A percentile compares a stretch with the other conserved stretches of the same genome.
Conservation (phyloP, 2,888 invertebrate genomes). For the Cyaniris semiargus region DNA sequence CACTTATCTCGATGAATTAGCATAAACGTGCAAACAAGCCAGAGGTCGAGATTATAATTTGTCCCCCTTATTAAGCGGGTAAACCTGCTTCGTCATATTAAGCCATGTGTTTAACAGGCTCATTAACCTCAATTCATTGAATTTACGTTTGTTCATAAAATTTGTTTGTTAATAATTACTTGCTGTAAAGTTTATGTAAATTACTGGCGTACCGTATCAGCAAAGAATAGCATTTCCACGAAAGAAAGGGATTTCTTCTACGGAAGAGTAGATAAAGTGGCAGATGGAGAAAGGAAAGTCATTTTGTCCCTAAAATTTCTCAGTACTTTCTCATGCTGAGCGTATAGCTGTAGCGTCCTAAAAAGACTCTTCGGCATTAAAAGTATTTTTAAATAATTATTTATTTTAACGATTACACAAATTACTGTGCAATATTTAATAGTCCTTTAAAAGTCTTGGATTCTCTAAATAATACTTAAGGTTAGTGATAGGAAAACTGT, state of each 20-base stretch:
- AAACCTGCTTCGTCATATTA: constrained; percentile 20
- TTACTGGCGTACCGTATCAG: not conserved
- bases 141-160: not conserved
- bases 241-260: too few species aligned
- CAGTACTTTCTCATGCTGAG: too few species aligned
- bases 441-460: not conserved
- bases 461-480: not conserved
- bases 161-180: not conserved
- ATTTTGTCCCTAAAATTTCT: too few species aligned
- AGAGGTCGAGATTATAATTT: constrained; percentile 30
- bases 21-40: constrained; percentile 22
- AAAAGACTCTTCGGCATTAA: too few species aligned
- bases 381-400: not conserved
- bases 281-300: too few species aligned
- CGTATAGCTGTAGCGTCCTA: too few species aligned
- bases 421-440: not conserved
- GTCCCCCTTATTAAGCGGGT: constrained; percentile 21
- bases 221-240: not conserved
- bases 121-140: not conserved
- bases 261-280: too few species aligned
- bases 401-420: not conserved
- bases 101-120: constrained; percentile 2
- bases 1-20: constrained; percentile 24
- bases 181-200: not conserved
- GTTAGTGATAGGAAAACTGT: not conserved